Percentiles rank a stretch among this genome's conserved stretches.
These are phyloP conservation scores for Climacteris rufus DNA, from an alignment of 2,113 vertebrate genomes.

Conservation along the genomic window DNA sequence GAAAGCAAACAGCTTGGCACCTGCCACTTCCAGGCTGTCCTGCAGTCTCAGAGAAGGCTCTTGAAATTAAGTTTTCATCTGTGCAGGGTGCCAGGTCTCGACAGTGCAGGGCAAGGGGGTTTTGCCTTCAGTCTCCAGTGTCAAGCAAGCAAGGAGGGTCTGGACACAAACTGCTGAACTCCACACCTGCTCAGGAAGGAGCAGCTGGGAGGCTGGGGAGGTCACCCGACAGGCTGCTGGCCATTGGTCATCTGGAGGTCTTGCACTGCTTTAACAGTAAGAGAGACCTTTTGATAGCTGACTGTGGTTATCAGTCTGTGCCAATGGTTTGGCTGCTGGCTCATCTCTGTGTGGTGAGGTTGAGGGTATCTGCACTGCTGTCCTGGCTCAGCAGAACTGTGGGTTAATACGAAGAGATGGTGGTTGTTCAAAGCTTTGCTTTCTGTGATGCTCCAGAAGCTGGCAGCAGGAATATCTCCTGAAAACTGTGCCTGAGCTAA, in stretches of 20 bases:
- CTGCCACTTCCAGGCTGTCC: not conserved
- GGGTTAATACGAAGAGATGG: not conserved
- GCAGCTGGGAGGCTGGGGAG: too few relatives aligned
- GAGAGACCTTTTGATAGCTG: not conserved
- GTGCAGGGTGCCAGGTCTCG: not conserved
- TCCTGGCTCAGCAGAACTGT: not conserved
- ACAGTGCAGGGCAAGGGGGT: not conserved
- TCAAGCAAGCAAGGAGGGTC: not conserved
- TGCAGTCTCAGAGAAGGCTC: not conserved
- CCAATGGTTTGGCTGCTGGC: accelerated
- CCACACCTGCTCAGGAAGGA: not conserved
- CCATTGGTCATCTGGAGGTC: not conserved
- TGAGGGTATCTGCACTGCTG: not conserved
- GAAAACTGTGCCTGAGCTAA: not conserved
- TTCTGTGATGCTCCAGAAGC: not conserved
- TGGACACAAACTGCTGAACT: accelerated
- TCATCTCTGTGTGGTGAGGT: not conserved
- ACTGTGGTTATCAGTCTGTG: not conserved
- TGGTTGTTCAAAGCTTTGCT: not conserved
- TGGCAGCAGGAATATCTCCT: not conserved
- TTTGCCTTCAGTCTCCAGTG: not conserved
- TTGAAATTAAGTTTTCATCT: not conserved
- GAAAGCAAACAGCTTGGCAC: not conserved
- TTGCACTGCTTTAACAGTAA: not conserved
- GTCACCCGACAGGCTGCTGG: not conserved